Conservation (phyloP, 1,140 invertebrate genomes). For the Zeugodacus cucurbitae region DNA sequence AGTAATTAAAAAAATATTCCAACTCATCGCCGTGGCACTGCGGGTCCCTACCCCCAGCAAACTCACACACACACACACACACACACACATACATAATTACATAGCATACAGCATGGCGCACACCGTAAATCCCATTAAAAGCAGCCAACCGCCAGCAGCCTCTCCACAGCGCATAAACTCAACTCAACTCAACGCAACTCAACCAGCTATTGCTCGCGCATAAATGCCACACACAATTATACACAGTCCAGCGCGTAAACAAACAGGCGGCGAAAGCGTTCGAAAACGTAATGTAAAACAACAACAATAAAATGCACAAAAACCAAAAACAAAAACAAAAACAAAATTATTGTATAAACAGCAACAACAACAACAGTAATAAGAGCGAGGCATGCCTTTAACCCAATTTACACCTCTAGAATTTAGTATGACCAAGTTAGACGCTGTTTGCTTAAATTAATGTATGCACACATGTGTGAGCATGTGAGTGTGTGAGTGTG, state of each 20-base stretch:
- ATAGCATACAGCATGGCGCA: not conserved
- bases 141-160: no score
- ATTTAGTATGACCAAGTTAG: not conserved
- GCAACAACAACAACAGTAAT: not conserved
- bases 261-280: not conserved
- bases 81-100: not conserved
- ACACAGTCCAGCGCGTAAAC: not conserved
- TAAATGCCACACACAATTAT: not conserved
- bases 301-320: not conserved
- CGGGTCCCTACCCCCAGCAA: no score
- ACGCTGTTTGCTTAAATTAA: not conserved
- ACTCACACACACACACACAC: not conserved
- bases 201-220: not conserved
- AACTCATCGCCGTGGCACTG: not conserved
- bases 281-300: not conserved
- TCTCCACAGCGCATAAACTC: not conserved
- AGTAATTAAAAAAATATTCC: conserved; percentile 32
- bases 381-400: not conserved
- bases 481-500: not conserved
- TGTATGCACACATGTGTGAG: not conserved
- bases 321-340: not conserved
- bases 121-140: conserved; percentile 6
- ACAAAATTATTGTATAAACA: not conserved
- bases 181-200: no score
- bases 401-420: conserved; percentile 5